Evolutionary conservation across 2,888 invertebrate species (phyloP), one percentile per base, ranked within the genome.

Genomic region (Melinaea menophilus): DNA sequence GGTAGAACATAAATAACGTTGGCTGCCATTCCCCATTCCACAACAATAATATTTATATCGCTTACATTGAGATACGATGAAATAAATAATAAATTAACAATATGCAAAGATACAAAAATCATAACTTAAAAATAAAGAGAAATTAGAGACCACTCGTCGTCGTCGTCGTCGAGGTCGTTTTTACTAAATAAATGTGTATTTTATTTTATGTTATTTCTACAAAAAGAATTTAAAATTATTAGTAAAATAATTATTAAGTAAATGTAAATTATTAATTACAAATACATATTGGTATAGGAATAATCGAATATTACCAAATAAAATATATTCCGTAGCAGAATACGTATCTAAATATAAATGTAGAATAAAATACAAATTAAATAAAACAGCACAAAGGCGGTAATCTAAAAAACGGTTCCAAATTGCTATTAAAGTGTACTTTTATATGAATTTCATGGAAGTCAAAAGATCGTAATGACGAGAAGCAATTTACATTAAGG

Each of bases 1-100:
- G 93, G 92, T 3, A 90, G 76, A 58, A 91, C 83, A 68, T 93
- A 93, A 69, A 93, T 93, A 5, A 92, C 80, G 62, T 92, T 92
- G 0, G 93, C 92, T 2, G 92, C 92, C 0, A 79, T 81, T 12
- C 90, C 88, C 93, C 93, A 93, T 70, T 93, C 93, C 4, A 93
- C 91, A 1, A 91, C 91, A 55, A 93, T 91, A 64, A 93, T 91
- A 69, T 93, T 93, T 65, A 91, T 80, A 63, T 92, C 91, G 47
- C 92, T 92, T 2, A 86, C 80, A 57, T 86, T 85, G 22, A 93
- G 81, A 71, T 92, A 92, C 0, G 92, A 93, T 92, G 82, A 45
- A 51, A 51, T 51, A 51, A 31, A 51, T 3, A 11, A 31, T 7
- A 2, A 31, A 9, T 51, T 31, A 51, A 51, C 31, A 22, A 22